These are phyloP conservation scores for Apomyelois bistriatella DNA, from an alignment of 2,888 invertebrate species.

Conservation along the genomic window DNA sequence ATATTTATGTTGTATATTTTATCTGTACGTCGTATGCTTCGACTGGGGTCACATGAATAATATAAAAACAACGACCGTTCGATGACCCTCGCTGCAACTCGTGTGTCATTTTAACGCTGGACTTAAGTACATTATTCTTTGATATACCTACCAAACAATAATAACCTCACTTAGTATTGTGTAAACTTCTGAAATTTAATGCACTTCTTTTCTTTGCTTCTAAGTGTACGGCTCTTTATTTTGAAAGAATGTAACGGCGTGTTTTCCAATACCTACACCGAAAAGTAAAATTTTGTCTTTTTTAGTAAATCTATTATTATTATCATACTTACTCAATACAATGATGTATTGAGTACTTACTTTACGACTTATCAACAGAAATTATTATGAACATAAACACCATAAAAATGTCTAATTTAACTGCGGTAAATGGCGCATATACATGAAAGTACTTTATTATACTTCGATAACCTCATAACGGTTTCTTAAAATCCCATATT, in stretches of 20 bases:
- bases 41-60: constrained; percentile 34
- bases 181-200: too few relatives aligned
- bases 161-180: not conserved
- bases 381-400: too few relatives aligned
- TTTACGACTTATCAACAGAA: too few relatives aligned
- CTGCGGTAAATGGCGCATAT: not conserved
- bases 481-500: not conserved
- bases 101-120: constrained; percentile 13
- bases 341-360: too few relatives aligned
- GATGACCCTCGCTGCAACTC: constrained; percentile 29
- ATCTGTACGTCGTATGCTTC: constrained; percentile 18
- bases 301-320: too few relatives aligned
- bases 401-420: not conserved
- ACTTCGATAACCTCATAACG: not conserved
- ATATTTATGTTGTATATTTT: constrained; percentile 5
- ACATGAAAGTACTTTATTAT: not conserved
- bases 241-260: too few relatives aligned
- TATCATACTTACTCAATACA: not conserved
- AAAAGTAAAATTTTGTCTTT: too few relatives aligned
- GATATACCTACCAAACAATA: not conserved
- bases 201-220: too few relatives aligned
- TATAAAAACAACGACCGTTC: constrained; percentile 31
- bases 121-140: constrained; percentile 17
- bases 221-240: too few relatives aligned
- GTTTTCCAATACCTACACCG: too few relatives aligned